Base-by-base conservation (phyloP, 2,797 vertebrate species). In the Urophycis tenuis region DNA sequence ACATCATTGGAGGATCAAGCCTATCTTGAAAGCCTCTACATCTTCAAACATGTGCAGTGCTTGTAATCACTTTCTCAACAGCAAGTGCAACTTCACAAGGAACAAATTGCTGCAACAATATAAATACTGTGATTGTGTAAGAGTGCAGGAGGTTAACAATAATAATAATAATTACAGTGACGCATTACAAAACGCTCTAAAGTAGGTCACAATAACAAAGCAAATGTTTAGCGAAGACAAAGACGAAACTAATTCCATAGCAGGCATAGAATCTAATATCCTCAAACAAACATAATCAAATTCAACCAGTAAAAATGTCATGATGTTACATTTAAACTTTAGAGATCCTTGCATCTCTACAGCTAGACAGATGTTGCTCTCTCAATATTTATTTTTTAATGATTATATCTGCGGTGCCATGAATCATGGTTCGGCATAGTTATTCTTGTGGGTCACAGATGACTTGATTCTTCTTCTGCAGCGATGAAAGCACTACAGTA, bases 361-460 rank as follows among this genome's bases (percentile, higher is more conserved):
- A 31, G 39, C 53, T 73, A 15, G 17, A 32, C 60, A 80, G 64
- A 77, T 15, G 3, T 31, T 3, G 3, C n/a, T 67, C 71, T 34
- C 7, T 75, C 32, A 39, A 9, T 76, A 36, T 75, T 32, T 70
- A n/a, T 11, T 71, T 41, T 79, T 78, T n/a, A 78, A 75, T 75
- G 30, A 78, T 75, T 74, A 74, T 31, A n/a, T 73, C 39, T 33
- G 34, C 41, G 69, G 33, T 64, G 30, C 36, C 33, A 67, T 78
- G n/a, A 79, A 79, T 39, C 74, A 15, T 3, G 34, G 71, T 73
- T 32, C 71, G 31, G 32, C 3, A 0, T 67, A 25, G 53, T 70
- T 77, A 69, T 69, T 22, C 7, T 73, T 75, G 14, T 30, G 25
- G 5, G 45, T 8, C 15, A 67, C 7, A n/a, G 30, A 30, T 64